Evolutionary conservation across 2,888 invertebrate genomes (phyloP).

Genomic region (Anthrax anthrax): DNA sequence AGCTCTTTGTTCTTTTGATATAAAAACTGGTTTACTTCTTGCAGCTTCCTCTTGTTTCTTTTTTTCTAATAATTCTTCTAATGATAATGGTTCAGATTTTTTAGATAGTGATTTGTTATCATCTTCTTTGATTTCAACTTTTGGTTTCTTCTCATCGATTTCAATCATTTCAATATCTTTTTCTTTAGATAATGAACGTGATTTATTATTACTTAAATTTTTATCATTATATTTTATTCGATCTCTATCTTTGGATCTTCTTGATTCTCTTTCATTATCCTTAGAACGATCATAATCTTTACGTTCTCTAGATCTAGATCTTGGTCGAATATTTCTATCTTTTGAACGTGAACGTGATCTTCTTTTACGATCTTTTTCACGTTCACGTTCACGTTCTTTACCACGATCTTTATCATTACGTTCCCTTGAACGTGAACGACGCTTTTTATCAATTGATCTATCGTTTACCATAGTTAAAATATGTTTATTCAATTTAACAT

Average conservation of each 20-base stretch:
- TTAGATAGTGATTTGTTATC: conserved; percentile 25
- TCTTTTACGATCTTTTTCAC: conserved; percentile 20
- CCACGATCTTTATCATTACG: conserved; percentile 11
- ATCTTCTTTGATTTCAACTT: conserved; percentile 4
- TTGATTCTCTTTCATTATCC: background rate
- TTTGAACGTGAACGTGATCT: conserved; percentile 22
- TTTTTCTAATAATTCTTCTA: conserved; percentile 89
- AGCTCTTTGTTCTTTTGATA: conserved; percentile 90
- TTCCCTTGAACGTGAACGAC: conserved; percentile 37
- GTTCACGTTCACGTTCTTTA: conserved; percentile 16
- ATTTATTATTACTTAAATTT: conserved; percentile 12
- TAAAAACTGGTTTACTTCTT: conserved; percentile 89
- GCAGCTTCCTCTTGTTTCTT: conserved; percentile 94
- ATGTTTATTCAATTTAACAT: no score
- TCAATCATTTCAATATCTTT: conserved; percentile 22
- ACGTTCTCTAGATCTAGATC: conserved; percentile 28
- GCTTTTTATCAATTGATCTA: conserved; percentile 4
- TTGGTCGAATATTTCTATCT: conserved; percentile 16
- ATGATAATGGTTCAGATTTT: conserved; percentile 70
- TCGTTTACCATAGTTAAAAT: no score
- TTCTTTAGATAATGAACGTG: conserved; percentile 14
- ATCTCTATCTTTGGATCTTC: conserved; percentile 14
- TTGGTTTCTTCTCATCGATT: conserved; percentile 9
- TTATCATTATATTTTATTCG: conserved; percentile 21
- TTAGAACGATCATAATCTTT: conserved; percentile 11